Percentiles rank a stretch among this genome's conserved stretches.
Evolutionary conservation across 2,888 invertebrate species (phyloP).

Genomic region (Ametastegia equiseti): DNA sequence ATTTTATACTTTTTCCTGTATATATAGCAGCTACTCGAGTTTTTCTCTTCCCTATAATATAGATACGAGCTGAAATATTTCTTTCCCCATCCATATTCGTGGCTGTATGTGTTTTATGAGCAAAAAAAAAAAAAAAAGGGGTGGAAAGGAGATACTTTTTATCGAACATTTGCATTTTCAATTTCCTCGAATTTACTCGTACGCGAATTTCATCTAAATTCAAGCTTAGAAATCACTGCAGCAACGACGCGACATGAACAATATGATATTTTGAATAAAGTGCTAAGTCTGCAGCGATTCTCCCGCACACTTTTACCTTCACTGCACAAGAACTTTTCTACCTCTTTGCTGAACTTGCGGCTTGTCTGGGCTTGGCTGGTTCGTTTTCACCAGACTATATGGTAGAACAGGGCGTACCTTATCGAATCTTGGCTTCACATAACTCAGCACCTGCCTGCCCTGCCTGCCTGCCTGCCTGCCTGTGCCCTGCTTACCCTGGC

Average conservation of each 20-base stretch:
- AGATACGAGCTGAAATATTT: no score
- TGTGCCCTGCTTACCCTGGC: constrained; percentile 40
- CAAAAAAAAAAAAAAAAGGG: no score
- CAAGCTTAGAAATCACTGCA: neutral
- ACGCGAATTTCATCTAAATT: neutral
- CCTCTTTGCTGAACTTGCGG: neutral
- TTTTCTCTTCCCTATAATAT: no score
- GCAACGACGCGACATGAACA: constrained; percentile 2
- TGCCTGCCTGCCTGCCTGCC: no score
- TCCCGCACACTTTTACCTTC: neutral
- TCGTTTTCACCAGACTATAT: neutral
- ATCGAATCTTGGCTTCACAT: constrained; percentile 44
- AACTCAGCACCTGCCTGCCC: constrained; percentile 44
- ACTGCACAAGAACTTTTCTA: neutral
- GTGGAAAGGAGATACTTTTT: neutral
- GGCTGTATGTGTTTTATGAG: neutral
- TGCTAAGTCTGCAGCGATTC: constrained; percentile 27
- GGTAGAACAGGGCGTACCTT: constrained; percentile 37
- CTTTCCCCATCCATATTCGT: neutral
- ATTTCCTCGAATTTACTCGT: constrained; percentile 14
- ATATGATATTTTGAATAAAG: constrained; percentile 36
- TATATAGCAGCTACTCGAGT: neutral
- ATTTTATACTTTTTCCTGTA: neutral
- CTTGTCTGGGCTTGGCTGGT: no score
- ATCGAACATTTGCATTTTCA: constrained; percentile 28